Evolutionary conservation across 2,113 vertebrate genomes (phyloP), one percentile per base, ranked within the genome.

Genomic region (Sceloporus tristichus): DNA sequence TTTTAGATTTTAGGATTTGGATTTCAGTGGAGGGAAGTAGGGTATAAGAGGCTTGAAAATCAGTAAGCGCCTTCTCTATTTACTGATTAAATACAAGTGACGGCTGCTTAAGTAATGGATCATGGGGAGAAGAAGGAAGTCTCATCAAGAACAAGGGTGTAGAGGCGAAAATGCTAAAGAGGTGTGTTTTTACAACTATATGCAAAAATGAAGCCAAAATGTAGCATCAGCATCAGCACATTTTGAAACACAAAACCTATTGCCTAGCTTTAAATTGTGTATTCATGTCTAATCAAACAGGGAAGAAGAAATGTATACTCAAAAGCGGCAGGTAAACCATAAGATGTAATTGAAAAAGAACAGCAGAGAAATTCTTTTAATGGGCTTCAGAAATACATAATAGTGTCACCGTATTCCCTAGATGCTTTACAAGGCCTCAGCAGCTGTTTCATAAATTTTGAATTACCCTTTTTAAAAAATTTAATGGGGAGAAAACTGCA

Each of bases 51-150:
- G 71, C 92, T 92, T 68, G 87, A 93, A 48, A 94, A 94, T 85
- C 95, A 94, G 94, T 95, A 82, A 94, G 92, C 90, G 92, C 90
- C 94, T 94, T 93, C 93, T 89, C 93, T 93, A 95, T 95, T 94
- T 95, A 94, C 89, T 95, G 95, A 96, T 96, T 96, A 95, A 94
- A 95, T 94, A 95, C 94, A 94, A 94, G 88, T 94, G 94, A 90
- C 94, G 88, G 93, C 92, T 93, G 93, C 90, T 92, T 94, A 93
- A 94, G 94, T 92, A 94, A 92, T 93, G 91, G 91, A 85, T 93
- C 94, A 87, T 87, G 92, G 92, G 90, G 93, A 95, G 94, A 95
- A 93, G 90, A 88, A 95, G 95, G 95, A 95, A 96, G 94, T 94
- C 90, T 96, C 95, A 96, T 95, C 95, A 95, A 80, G 91, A 95